phyloP scores from a whole-genome alignment of 2,888 invertebrate genomes.

The Embidobia sp. region DNA sequence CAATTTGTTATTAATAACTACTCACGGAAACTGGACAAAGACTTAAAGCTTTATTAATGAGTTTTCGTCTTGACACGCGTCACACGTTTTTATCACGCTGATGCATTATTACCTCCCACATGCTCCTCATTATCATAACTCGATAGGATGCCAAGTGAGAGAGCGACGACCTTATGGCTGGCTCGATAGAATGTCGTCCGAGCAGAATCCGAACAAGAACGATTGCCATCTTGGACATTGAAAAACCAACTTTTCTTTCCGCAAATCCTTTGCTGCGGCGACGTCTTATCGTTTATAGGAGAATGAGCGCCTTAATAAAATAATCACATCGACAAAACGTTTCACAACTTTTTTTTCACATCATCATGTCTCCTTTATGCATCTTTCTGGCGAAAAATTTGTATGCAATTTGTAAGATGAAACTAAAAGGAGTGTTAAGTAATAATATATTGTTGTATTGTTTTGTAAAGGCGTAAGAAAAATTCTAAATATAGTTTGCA shows the following conservation, averaged over 20 bases:
- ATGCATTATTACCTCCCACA: slow-evolving; percentile 61
- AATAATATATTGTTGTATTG: too few species aligned
- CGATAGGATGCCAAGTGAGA: slow-evolving; percentile 59
- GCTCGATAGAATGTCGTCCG: slow-evolving; percentile 60
- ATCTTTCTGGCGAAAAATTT: too few species aligned
- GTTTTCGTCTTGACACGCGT: slow-evolving; percentile 8
- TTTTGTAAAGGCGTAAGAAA: too few species aligned
- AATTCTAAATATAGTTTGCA: too few species aligned
- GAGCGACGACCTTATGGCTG: slow-evolving; percentile 60
- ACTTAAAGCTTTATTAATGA: slow-evolving; percentile 15
- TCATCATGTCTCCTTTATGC: too few species aligned
- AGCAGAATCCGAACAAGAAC: slow-evolving; percentile 48
- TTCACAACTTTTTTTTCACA: too few species aligned
- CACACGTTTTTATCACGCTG: slow-evolving; percentile 49
- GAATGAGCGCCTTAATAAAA: neutral
- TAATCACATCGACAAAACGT: neutral
- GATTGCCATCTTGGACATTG: slow-evolving; percentile 41
- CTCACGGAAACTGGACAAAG: neutral
- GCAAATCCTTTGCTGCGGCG: slow-evolving; percentile 20
- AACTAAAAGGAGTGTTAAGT: too few species aligned
- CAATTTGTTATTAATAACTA: too few species aligned
- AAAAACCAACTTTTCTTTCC: slow-evolving; percentile 49
- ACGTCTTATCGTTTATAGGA: slow-evolving; percentile 22
- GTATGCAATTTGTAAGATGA: too few species aligned
- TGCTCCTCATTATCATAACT: slow-evolving; percentile 64